Conservation (phyloP, 2,797 vertebrate genomes). For the Mus spretus region DNA sequence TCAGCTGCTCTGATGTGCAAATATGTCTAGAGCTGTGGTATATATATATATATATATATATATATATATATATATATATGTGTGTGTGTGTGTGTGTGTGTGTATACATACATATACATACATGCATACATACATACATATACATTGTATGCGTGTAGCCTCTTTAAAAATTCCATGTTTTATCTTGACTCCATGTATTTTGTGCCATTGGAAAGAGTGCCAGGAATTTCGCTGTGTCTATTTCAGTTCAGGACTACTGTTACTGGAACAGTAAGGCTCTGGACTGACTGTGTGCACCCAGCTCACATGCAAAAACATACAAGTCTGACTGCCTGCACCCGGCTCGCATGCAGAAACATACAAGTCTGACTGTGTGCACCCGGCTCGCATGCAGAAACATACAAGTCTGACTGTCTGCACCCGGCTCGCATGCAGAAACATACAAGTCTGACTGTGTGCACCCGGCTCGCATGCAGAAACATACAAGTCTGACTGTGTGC, state of each 20-base stretch:
- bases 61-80: no score
- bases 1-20: not conserved
- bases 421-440: constrained; percentile 67
- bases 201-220: not conserved
- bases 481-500: not conserved
- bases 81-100: no score
- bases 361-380: not conserved
- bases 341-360: constrained; percentile 62
- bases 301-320: constrained; percentile 62
- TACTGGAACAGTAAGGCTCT: not conserved
- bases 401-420: not conserved
- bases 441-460: not conserved
- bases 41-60: no score
- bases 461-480: constrained; percentile 66
- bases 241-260: constrained; percentile 38
- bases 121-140: not conserved
- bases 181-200: constrained; percentile 51
- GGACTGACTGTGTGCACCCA: not conserved
- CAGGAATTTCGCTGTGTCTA: not conserved
- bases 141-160: not conserved
- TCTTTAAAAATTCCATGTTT: constrained; percentile 49
- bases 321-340: not conserved
- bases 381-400: constrained; percentile 65
- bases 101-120: no score
- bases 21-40: not conserved